Conservation (phyloP, 2,797 vertebrate genomes). For the Micrastur ruficollis region DNA sequence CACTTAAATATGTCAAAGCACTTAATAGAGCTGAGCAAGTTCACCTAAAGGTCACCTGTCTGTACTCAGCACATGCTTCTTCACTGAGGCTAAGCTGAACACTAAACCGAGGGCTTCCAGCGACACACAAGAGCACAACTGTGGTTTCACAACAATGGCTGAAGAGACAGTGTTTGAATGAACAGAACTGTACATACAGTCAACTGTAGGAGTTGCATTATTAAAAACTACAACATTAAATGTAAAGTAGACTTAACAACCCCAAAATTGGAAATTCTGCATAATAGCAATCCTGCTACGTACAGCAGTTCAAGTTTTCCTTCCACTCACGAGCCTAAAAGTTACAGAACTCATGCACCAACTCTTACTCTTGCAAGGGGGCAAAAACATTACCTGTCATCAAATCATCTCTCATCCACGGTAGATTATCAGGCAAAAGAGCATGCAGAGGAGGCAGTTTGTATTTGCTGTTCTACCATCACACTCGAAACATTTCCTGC, state of each 20-base stretch:
- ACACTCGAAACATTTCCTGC: neutral
- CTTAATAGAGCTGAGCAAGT: neutral
- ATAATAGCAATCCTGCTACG: rapidly evolving
- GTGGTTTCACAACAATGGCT: neutral
- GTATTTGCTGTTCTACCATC: neutral
- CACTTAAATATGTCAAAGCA: neutral
- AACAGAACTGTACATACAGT: neutral
- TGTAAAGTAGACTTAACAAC: neutral
- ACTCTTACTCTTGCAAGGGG: neutral
- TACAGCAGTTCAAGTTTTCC: neutral
- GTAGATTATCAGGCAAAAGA: neutral
- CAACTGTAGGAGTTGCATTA: neutral
- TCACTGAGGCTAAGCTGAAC: neutral
- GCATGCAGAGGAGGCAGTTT: neutral
- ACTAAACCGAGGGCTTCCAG: neutral
- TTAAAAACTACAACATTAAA: neutral
- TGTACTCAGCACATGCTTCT: neutral
- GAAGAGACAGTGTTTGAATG: neutral
- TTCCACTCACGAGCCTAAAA: neutral
- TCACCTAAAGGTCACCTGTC: neutral
- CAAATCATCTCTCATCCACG: neutral
- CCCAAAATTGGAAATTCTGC: neutral
- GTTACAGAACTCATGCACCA: neutral
- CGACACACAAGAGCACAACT: neutral
- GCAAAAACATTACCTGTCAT: neutral